Percentiles rank a stretch among this genome's conserved stretches.
Evolutionary conservation across 2,888 invertebrate species (phyloP).

Genomic region (Acrocera orbiculus): DNA sequence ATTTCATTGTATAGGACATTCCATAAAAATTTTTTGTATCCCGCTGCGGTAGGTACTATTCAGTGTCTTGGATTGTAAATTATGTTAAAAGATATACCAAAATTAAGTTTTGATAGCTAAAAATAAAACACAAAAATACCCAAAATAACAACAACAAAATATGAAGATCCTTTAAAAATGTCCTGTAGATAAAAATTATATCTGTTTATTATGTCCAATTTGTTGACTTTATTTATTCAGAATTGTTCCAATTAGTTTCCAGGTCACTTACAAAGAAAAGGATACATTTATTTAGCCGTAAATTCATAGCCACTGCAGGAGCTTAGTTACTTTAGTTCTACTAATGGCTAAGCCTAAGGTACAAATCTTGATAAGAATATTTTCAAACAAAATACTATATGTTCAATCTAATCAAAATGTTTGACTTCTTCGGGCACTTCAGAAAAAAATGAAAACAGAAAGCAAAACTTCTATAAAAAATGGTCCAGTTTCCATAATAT

Average conservation of each 20-base stretch:
- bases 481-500: no score
- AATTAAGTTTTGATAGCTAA: neutral
- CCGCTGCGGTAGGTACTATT: constrained; percentile 9
- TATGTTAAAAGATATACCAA: neutral
- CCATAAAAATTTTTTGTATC: constrained; percentile 8
- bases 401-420: constrained; percentile 9
- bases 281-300: no score
- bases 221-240: constrained; percentile 8
- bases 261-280: constrained; percentile 5
- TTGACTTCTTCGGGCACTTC: constrained; percentile 5
- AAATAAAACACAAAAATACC: neutral
- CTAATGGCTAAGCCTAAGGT: no score
- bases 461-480: no score
- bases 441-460: neutral
- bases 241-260: constrained; percentile 9
- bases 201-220: constrained; percentile 3
- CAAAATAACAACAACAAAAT: constrained; percentile 1
- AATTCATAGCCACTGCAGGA: no score
- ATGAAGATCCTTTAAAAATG: constrained; percentile 7
- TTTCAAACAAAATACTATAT: constrained; percentile 6
- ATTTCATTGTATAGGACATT: constrained; percentile 1
- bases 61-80: constrained; percentile 1
- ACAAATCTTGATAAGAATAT: constrained; percentile 7
- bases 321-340: no score
- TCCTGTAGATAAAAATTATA: constrained; percentile 10